Base-by-base conservation (phyloP, 2,113 vertebrate genomes). In the Marcusenius ussheri region DNA sequence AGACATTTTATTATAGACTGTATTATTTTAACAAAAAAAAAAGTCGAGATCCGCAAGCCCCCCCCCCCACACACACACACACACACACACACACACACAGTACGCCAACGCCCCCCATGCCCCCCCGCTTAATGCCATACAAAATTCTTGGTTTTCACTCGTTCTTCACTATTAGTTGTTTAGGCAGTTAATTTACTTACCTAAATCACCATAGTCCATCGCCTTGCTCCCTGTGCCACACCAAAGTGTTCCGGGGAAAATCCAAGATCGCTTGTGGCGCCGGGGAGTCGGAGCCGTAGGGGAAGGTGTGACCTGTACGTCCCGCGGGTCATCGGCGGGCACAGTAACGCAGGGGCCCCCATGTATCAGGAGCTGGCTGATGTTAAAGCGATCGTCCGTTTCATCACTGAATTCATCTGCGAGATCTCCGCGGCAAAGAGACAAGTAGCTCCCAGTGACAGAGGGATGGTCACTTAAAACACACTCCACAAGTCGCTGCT, bases 221-320 rank as follows among this genome's bases (percentile, higher is more conserved):
- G 97, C 97, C 7, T 96, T 96, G 93, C 96, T 94, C 0, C 98
- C 97, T 0, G 96, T 94, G 0, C 97, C 98, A 88, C 98, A 99
- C 97, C 98, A 98, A 24, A 98, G 93, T 0, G 97, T 98, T 27
- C 97, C 98, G 0, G 97, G 97, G 0, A 98, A 91, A 7, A 96
- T 97, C 94, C 96, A 97, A 7, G 96, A 95, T 15, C 97, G 94
- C 87, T 96, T 97, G 0, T 85, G 51, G 0, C 97, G 93, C 84
- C 0, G 91, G 17, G 1, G n/a, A 86, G 56, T 27, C n/a, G 42
- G 45, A 24, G 9, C 46, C 46, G 24, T 5, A 15, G 47, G n/a
- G 24, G 45, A 50, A n/a, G 7, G 39, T 47, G 45, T 47, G 42
- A 24, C 46, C 39, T 35, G 85, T 19, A 8, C 1, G 24, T 87